Percentiles rank a stretch among this genome's conserved stretches.
These are phyloP conservation scores for Patella ulyssiponensis DNA, from an alignment of 2,888 invertebrate species.

Conservation along the genomic window DNA sequence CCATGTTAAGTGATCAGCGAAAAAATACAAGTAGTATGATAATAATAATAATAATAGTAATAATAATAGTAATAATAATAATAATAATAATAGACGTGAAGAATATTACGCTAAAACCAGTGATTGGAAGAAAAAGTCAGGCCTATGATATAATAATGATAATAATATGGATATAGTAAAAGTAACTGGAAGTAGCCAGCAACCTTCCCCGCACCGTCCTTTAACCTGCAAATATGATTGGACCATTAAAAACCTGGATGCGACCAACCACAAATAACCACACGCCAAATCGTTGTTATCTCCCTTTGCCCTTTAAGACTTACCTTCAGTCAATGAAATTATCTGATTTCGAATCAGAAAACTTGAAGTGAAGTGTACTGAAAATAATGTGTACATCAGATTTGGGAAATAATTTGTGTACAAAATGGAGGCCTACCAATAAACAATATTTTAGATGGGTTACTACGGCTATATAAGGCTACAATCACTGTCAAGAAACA, in stretches of 20 bases:
- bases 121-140: constrained; percentile 14
- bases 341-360: not conserved
- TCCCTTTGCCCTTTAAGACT: constrained; percentile 6
- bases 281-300: constrained; percentile 25
- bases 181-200: constrained; percentile 45
- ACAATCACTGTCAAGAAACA: too few species aligned
- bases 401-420: too few species aligned
- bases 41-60: constrained; percentile 13
- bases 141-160: constrained; percentile 5
- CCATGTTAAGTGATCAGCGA: constrained; percentile 11
- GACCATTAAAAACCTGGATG: constrained; percentile 41
- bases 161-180: constrained; percentile 14
- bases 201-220: constrained; percentile 58
- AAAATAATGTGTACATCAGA: not conserved
- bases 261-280: constrained; percentile 41
- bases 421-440: too few species aligned
- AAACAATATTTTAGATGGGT: too few species aligned
- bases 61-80: not conserved
- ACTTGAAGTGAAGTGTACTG: constrained; percentile 4
- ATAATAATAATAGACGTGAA: constrained; percentile 15
- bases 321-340: not conserved
- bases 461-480: too few species aligned
- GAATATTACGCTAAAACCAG: constrained; percentile 18
- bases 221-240: constrained; percentile 56
- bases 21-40: constrained; percentile 4